Evolutionary conservation across 2,113 vertebrate genomes (phyloP), one percentile per base, ranked within the genome.

Genomic region (Solea senegalensis): DNA sequence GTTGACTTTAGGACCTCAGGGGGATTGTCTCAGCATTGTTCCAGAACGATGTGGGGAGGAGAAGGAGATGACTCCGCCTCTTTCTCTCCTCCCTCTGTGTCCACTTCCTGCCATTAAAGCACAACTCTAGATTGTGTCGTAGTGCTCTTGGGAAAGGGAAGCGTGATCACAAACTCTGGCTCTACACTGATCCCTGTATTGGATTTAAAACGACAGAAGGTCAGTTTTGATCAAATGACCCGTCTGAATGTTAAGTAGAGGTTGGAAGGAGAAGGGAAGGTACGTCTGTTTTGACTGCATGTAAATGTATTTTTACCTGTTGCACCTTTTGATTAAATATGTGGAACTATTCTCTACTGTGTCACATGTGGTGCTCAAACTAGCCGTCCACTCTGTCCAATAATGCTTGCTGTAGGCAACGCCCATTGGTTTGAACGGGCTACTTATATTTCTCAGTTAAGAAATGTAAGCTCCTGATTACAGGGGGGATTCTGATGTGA

Each of bases 1-100:
- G 71, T 87, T 84, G 63, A 78, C 70, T 70, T 41, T 45, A 76
- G 79, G 70, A 78, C 69, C 83, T 88, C 84, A 49, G 76, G 89
- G 89, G 89, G 81, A 87, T 88, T 78, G 83, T 90, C 90, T 63
- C 50, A 71, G 79, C 75, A 89, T 92, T 92, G 90, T 92, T 91
- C 81, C 81, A 79, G 46, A 57, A 76, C 80, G 69, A 66, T 55
- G 74, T 63, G 58, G 69, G 68, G 65, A 54, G 78, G 70, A 60
- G 72, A 9, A 55, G 63, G 70, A 66, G 63, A 73, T 76, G 75
- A 70, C 59, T 78, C 80, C 71, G 57, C 75, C 73, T 78, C 82
- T 48, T 78, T 86, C 79, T 78, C 83, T 77, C 88, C 83, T 80
- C 84, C 85, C 73, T 77, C 71, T 72, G 61, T 43, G 56, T 87